Conservation (phyloP, 2,797 vertebrate genomes). For the Dermochelys coriacea region DNA sequence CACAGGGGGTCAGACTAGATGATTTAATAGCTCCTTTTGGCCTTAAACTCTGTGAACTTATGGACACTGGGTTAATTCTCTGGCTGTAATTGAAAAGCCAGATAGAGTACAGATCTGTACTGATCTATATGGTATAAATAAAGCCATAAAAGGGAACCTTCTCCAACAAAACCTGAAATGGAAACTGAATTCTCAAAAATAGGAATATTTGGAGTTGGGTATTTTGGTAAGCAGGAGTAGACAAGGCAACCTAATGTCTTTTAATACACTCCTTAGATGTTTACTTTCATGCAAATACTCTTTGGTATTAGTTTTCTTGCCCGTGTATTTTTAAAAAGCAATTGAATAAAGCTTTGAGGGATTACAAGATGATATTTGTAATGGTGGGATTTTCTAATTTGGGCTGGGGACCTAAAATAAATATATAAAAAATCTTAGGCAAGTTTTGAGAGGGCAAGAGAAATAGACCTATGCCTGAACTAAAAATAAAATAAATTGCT, state of each 20-base stretch:
- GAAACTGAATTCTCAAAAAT: neutral
- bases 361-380: neutral
- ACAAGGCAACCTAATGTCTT: neutral
- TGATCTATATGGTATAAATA: neutral
- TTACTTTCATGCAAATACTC: neutral
- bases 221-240: neutral
- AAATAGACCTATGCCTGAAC: slow-evolving; percentile 25
- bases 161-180: neutral
- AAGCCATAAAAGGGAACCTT: neutral
- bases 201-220: neutral
- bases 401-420: neutral
- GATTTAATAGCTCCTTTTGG: neutral
- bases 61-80: neutral
- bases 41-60: neutral
- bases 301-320: neutral
- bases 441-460: slow-evolving; percentile 55
- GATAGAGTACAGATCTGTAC: neutral
- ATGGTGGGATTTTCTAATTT: slow-evolving; percentile 10
- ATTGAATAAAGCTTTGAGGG: neutral
- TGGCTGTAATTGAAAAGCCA: neutral
- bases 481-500: neutral
- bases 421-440: slow-evolving; percentile 41
- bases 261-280: neutral
- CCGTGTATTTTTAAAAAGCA: slow-evolving; percentile 10
- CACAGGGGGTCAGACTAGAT: neutral